Evolutionary conservation across 2,113 vertebrate genomes (phyloP).

Genomic region (Colius striatus): DNA sequence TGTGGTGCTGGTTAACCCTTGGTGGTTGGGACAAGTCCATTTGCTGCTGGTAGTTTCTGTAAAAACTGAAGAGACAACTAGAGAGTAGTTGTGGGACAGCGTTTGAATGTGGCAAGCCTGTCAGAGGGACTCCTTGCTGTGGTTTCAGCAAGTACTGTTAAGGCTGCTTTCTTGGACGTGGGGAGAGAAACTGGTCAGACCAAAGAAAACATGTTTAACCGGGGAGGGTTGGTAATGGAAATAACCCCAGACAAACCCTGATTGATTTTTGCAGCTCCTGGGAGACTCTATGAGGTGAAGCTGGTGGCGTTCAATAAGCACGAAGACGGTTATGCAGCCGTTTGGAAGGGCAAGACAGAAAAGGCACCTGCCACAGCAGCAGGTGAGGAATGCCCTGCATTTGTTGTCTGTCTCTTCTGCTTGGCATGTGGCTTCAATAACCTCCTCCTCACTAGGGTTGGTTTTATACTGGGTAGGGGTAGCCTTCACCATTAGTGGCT

Average conservation of each 20-base stretch:
- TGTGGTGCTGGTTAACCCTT: not conserved
- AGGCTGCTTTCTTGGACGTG: not conserved
- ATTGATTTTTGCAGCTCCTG: conserved; percentile 80
- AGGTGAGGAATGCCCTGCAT: conserved; percentile 16
- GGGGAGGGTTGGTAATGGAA: not conserved
- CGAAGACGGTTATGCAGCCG: conserved; percentile 86
- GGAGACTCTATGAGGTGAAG: conserved; percentile 91
- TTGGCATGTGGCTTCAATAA: not conserved
- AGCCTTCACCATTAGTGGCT: not conserved
- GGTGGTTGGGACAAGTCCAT: not conserved
- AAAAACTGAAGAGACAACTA: not conserved
- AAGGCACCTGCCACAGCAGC: conserved; percentile 77
- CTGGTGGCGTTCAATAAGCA: conserved; percentile 93
- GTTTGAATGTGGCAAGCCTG: not conserved
- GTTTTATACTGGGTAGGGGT: not conserved
- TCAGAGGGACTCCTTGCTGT: not conserved
- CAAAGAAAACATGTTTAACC: not conserved
- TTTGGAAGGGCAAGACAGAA: conserved; percentile 95
- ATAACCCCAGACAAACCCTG: not conserved
- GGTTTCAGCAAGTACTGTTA: not conserved
- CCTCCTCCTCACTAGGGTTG: not conserved
- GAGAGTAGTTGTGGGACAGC: not conserved
- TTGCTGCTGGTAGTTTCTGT: not conserved
- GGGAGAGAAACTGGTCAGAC: not conserved
- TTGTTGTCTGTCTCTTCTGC: not conserved